These are phyloP conservation scores for Copidosoma aretas DNA, from an alignment of 2,888 invertebrate genomes.

Conservation along the genomic window DNA sequence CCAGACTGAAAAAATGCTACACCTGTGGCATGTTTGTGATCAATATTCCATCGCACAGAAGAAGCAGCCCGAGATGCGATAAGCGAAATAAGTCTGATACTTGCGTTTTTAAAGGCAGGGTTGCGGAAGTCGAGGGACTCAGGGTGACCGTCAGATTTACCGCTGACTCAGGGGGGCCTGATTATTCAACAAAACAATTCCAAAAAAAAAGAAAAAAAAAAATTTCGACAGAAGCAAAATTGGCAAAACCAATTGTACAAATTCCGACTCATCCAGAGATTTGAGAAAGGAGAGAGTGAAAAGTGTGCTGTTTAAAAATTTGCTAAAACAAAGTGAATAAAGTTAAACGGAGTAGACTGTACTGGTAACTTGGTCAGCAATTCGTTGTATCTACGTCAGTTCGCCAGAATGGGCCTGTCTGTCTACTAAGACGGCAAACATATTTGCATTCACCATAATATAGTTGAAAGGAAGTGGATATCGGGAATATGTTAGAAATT, in stretches of 20 bases:
- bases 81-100: too few species aligned
- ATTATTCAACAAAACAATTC: constrained; percentile 44
- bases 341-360: constrained; percentile 40
- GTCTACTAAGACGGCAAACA: constrained; percentile 42
- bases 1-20: too few species aligned
- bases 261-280: constrained; percentile 41
- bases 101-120: too few species aligned
- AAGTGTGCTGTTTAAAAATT: constrained; percentile 24
- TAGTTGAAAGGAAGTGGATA: background rate
- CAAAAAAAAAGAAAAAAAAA: too few species aligned
- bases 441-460: constrained; percentile 16
- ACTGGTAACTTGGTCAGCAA: constrained; percentile 38
- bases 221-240: constrained; percentile 34
- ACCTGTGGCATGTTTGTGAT: too few species aligned
- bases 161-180: constrained; percentile 45
- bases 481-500: too few species aligned
- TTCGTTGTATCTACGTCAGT: constrained; percentile 42
- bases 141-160: constrained; percentile 24
- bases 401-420: constrained; percentile 40
- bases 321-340: constrained; percentile 28
- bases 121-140: too few species aligned
- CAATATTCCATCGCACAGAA: too few species aligned
- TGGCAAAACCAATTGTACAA: constrained; percentile 42
- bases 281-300: constrained; percentile 42
- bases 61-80: too few species aligned